Evolutionary conservation across 1,140 invertebrate species (phyloP).

Genomic region (Ceratina japonica): DNA sequence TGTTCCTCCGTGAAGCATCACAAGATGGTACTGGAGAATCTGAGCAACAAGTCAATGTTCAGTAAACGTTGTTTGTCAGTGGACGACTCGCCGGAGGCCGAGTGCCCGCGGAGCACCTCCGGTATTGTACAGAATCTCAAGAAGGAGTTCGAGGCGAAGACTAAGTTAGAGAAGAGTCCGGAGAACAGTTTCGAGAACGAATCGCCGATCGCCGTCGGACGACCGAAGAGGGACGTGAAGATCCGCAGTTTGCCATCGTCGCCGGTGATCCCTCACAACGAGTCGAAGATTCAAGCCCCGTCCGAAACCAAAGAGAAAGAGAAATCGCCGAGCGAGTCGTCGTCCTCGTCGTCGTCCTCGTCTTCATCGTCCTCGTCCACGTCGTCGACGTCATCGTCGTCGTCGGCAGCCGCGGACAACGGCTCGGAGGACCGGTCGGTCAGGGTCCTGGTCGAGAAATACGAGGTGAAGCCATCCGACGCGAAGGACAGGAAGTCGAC

Average conservation of each 20-base stretch:
- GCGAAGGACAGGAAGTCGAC: constrained; percentile 55
- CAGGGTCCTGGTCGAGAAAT: constrained; percentile 86
- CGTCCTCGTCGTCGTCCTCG: constrained; percentile 31
- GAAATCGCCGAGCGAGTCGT: constrained; percentile 50
- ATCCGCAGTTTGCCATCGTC: constrained; percentile 82
- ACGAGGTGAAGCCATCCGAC: constrained; percentile 78
- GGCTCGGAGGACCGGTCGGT: constrained; percentile 85
- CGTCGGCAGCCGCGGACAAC: constrained; percentile 55
- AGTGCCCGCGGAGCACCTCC: constrained; percentile 75
- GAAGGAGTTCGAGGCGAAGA: constrained; percentile 91
- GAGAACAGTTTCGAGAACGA: constrained; percentile 71
- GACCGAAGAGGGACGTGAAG: constrained; percentile 69
- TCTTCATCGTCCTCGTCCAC: too few species aligned
- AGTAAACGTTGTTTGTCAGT: constrained; percentile 73
- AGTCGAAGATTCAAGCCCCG: constrained; percentile 73
- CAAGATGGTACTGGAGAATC: constrained; percentile 81
- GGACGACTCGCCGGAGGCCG: constrained; percentile 74
- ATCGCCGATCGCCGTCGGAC: constrained; percentile 10
- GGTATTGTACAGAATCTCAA: constrained; percentile 90
- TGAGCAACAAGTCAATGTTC: constrained; percentile 76
- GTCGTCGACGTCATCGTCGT: too few species aligned
- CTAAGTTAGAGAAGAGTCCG: constrained; percentile 72
- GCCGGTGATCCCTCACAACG: constrained; percentile 80
- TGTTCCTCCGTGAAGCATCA: constrained; percentile 82
- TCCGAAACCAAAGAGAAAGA: constrained; percentile 69